These are phyloP conservation scores for Catalaphyllia jardinei DNA, from an alignment of 64 coral and sea anemone genomes.

Conservation along the genomic window DNA sequence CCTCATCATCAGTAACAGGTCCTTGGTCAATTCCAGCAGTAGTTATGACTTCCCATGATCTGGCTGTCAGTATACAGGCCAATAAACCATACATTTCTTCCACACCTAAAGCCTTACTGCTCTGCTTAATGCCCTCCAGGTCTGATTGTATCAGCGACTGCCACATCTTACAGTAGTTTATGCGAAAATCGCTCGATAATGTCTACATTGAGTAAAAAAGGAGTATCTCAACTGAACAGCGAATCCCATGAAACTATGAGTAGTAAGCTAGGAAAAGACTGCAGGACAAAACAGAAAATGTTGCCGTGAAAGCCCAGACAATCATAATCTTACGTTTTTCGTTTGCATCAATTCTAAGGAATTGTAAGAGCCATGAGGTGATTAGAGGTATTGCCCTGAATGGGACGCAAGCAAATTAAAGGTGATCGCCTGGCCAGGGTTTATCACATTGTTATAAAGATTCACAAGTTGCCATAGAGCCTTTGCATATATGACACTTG, in stretches of 20 bases:
- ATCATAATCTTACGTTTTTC: too few species aligned
- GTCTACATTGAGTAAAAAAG: constrained; percentile 46
- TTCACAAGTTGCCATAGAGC: too few species aligned
- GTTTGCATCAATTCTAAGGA: too few species aligned
- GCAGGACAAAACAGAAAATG: too few species aligned
- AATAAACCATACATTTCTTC: constrained; percentile 89
- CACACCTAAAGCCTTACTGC: constrained; percentile 78
- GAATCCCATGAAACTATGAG: background rate
- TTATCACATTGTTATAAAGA: too few species aligned
- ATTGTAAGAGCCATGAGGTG: too few species aligned
- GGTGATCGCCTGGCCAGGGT: too few species aligned
- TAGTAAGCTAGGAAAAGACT: too few species aligned
- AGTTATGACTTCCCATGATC: constrained; percentile 89
- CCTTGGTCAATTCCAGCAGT: constrained; percentile 70
- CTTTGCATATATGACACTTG: too few species aligned
- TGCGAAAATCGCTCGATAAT: constrained; percentile 86
- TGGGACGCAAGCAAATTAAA: background rate
- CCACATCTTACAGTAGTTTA: constrained; percentile 96
- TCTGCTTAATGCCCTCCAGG: constrained; percentile 85
- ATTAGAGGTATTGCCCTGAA: background rate
- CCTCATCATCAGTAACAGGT: constrained; percentile 80
- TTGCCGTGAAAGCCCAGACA: too few species aligned
- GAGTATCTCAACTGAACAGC: background rate
- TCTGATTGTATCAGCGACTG: constrained; percentile 83
- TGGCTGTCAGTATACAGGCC: constrained; percentile 89